Conservation (phyloP, 2,797 vertebrate species). For the Distichodus sexfasciatus region DNA sequence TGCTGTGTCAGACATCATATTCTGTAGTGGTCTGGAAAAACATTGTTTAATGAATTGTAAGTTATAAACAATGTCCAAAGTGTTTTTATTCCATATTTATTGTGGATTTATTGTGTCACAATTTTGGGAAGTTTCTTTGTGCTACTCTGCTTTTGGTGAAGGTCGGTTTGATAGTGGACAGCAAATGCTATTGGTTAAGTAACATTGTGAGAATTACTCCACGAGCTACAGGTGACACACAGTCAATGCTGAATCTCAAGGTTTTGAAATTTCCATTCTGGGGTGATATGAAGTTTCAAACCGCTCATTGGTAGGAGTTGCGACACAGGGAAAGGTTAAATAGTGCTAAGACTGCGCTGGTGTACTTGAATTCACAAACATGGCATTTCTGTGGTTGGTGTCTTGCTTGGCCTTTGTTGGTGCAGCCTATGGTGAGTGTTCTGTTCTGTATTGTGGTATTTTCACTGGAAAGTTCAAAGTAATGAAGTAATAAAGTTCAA, state of each 20-base stretch:
- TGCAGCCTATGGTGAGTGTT: slow-evolving; percentile 65
- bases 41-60: too few relatives aligned
- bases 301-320: slow-evolving; percentile 52
- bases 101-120: background rate
- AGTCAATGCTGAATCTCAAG: slow-evolving; percentile 20
- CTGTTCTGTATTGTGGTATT: background rate
- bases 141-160: background rate
- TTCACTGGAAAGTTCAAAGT: too few relatives aligned
- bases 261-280: slow-evolving; percentile 23
- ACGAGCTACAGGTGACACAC: slow-evolving; percentile 37
- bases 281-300: background rate
- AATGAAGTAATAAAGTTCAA: too few relatives aligned
- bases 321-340: slow-evolving; percentile 46
- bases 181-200: background rate
- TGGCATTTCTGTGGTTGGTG: slow-evolving; percentile 72
- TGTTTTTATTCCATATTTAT: background rate
- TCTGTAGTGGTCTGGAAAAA: background rate
- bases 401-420: slow-evolving; percentile 71
- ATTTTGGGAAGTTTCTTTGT: too few relatives aligned
- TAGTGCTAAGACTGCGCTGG: background rate
- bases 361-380: slow-evolving; percentile 28
- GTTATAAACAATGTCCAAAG: background rate
- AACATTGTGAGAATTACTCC: background rate
- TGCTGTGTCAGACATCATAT: background rate
- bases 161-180: background rate